phyloP scores from a whole-genome alignment of 2,888 invertebrate species.

The Cryptocephalus primarius region DNA sequence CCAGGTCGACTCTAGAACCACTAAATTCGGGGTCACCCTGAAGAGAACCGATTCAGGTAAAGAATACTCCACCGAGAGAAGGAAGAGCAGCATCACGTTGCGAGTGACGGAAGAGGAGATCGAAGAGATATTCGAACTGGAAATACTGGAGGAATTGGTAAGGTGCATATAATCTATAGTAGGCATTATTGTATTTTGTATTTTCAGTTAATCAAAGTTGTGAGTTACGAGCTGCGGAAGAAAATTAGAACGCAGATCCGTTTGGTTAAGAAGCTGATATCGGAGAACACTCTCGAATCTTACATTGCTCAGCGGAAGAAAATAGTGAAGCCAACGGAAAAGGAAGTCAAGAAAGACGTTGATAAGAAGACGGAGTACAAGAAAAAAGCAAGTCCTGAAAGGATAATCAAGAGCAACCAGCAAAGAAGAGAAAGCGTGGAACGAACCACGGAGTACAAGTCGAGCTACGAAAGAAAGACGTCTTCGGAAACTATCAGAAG shows the following conservation, averaged over 20 bases:
- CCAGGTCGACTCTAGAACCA: conserved; percentile 26
- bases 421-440: neutral
- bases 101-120: conserved; percentile 44
- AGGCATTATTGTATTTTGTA: neutral
- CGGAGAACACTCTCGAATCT: conserved; percentile 26
- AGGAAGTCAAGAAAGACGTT: conserved; percentile 4
- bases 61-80: conserved; percentile 31
- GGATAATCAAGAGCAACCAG: conserved; percentile 1
- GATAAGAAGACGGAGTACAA: conserved; percentile 6
- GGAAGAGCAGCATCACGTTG: conserved; percentile 37
- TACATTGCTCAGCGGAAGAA: conserved; percentile 19
- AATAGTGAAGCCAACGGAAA: conserved; percentile 1
- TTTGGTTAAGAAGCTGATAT: conserved; percentile 51
- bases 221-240: conserved; percentile 65
- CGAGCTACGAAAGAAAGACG: conserved; percentile 19
- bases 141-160: conserved; percentile 60
- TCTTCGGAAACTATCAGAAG: conserved; percentile 12
- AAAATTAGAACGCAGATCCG: conserved; percentile 69
- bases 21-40: conserved; percentile 60
- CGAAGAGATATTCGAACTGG: conserved; percentile 62
- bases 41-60: conserved; percentile 45
- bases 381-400: conserved; percentile 6
- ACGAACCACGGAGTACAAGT: conserved; percentile 15
- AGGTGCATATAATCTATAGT: conserved; percentile 25
- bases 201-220: conserved; percentile 59